These are phyloP conservation scores for Aspidiotus destructor DNA, from an alignment of 2,888 invertebrate genomes.

Conservation along the genomic window DNA sequence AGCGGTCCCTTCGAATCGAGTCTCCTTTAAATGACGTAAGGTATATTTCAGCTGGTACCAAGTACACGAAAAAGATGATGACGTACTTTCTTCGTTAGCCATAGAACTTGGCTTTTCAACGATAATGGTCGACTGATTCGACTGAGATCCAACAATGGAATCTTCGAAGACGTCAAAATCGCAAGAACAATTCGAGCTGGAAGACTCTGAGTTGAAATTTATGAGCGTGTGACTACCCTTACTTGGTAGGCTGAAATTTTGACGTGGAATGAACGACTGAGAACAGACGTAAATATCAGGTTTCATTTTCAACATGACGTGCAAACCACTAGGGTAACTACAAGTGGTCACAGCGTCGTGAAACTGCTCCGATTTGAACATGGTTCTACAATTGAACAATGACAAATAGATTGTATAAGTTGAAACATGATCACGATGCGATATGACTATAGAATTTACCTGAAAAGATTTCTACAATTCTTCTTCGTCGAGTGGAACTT, in stretches of 20 bases:
- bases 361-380: conserved; percentile 26
- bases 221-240: conserved; percentile 21
- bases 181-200: conserved; percentile 1
- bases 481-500: conserved; percentile 42
- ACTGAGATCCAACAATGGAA: not conserved
- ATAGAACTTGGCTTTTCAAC: not conserved
- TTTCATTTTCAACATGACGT: conserved; percentile 30
- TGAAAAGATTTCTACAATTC: conserved; percentile 42
- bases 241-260: conserved; percentile 8
- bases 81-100: not conserved
- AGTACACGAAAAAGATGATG: not conserved
- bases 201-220: conserved; percentile 3
- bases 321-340: conserved; percentile 19
- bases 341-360: conserved; percentile 11
- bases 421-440: not conserved
- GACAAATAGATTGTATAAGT: not conserved
- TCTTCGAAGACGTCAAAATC: conserved; percentile 15
- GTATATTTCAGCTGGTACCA: conserved; percentile 27
- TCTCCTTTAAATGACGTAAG: conserved; percentile 15
- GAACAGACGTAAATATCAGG: not conserved
- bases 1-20: conserved; percentile 6
- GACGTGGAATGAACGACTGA: conserved; percentile 12
- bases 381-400: conserved; percentile 11
- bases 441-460: conserved; percentile 37
- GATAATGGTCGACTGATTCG: not conserved